Evolutionary conservation across 2,888 invertebrate species (phyloP), one percentile per base, ranked within the genome.

Genomic region (Polydrusus pterygomalis): DNA sequence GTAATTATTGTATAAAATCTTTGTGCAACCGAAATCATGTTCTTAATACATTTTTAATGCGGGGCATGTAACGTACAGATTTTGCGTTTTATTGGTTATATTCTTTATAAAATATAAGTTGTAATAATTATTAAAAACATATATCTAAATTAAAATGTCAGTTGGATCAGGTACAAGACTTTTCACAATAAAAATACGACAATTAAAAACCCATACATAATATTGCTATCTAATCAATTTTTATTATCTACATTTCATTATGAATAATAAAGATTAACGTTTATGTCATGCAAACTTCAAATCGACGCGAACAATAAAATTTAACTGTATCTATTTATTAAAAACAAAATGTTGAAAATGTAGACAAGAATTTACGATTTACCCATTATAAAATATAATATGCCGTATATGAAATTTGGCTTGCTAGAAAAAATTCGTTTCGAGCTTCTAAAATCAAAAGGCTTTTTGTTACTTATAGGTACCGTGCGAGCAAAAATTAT

Each of bases 151-250:
- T 56, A 15, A 56, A 38, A 60, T 60, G 18, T 38, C 38, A 38
- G 15, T 60, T 56, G 17, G 7, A 60, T 38, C 38, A 38, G 11
- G 38, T 60, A n/a, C n/a, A 38, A 38, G 38, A 18, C 17, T 60
- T 60, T 60, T 60, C 18, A 17, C 58, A 38, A 38, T 25, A 25
- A 25, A 25, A 25, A 25, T 60, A 38, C 38, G 10, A 20, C 54
- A 30, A 54, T 54, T 60, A 38, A 60, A 60, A 17, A 60, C 58
- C 38, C 17, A 60, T 60, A 38, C 58, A 38, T 38, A 60, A 38
- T 18, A 60, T 60, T 60, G 38, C 17, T 58, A 58, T 60, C 58
- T 60, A 60, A 60, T 60, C 58, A 60, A 18, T 60, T 60, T 60
- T 18, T 38, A 38, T 60, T 60, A 60, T 60, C 58, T 60, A 18